Conservation (phyloP, 2,888 invertebrate species). For the Tachina lurida region DNA sequence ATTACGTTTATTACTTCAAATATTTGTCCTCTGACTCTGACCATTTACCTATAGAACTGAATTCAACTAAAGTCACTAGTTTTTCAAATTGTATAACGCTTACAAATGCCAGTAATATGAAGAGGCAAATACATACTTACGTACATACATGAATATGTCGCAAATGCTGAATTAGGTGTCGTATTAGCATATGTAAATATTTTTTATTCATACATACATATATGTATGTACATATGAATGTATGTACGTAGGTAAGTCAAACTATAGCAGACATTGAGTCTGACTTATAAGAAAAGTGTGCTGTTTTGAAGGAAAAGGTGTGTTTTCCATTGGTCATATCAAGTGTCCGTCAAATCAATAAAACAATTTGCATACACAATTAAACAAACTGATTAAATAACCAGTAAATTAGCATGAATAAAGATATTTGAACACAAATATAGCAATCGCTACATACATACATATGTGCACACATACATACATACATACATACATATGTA, state of each 20-base stretch:
- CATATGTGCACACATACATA: not conserved
- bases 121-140: not conserved
- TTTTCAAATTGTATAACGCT: not conserved
- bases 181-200: constrained; percentile 50
- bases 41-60: not conserved
- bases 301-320: constrained; percentile 1
- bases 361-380: constrained; percentile 33
- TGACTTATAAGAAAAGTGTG: not conserved
- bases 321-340: constrained; percentile 18
- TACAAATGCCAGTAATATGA: not conserved
- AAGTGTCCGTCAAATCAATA: constrained; percentile 52
- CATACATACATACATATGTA: not conserved
- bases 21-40: not conserved
- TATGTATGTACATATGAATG: too few species aligned
- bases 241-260: not conserved
- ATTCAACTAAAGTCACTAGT: too few species aligned
- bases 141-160: constrained; percentile 3
- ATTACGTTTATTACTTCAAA: not conserved
- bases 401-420: not conserved
- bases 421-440: not conserved
- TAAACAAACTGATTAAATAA: not conserved
- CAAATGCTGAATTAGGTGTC: not conserved
- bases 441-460: not conserved
- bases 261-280: not conserved
- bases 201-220: not conserved